Evolutionary conservation across 2,797 vertebrate species (phyloP), one percentile per base, ranked within the genome.

Genomic region (Xerus rutilus): DNA sequence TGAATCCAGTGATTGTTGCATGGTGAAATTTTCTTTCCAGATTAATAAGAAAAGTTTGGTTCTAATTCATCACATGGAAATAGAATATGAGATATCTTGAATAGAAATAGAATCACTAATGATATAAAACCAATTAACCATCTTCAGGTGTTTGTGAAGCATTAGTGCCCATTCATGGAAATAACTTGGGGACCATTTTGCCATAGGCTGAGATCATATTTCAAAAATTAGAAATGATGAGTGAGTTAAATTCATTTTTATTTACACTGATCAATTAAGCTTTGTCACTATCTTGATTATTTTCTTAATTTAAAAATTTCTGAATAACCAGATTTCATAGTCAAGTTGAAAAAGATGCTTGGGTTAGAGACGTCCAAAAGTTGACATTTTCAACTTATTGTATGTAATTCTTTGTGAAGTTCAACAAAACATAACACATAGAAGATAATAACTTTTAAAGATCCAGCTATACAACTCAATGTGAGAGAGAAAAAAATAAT

Each of bases 401-500:
- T 62, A 25, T 57, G 54, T 47, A 43, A 86, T 35, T 23, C 54
- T 83, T 70, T 84, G 43, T 74, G n/a, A 62, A 82, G 15, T 84
- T 64, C 43, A 45, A 47, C 25, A 84, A 91, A 89, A 88, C 81
- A 28, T 70, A 74, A 81, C 13, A 70, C 87, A 1, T 15, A 67
- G 64, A 73, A 92, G 93, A 74, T 62, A 89, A 78, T 39, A 69
- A 86, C 39, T 89, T 91, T 94, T 77, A 83, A 95, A 96, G 74
- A 92, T 88, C 47, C 93, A 67, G 65, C 13, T 79, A 69, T 32
- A n/a, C 45, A 92, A 57, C 18, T 77, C 64, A 93, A 62, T 73
- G 35, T 23, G 12, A 88, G 6, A 47, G 49, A 81, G 39, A 39
- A 76, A 73, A 86, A 25, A 91, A 45, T 87, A 87, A 79, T 45